Evolutionary conservation across 2,888 invertebrate species (phyloP), one percentile per base, ranked within the genome.

Genomic region (Ormyrus pomaceus): DNA sequence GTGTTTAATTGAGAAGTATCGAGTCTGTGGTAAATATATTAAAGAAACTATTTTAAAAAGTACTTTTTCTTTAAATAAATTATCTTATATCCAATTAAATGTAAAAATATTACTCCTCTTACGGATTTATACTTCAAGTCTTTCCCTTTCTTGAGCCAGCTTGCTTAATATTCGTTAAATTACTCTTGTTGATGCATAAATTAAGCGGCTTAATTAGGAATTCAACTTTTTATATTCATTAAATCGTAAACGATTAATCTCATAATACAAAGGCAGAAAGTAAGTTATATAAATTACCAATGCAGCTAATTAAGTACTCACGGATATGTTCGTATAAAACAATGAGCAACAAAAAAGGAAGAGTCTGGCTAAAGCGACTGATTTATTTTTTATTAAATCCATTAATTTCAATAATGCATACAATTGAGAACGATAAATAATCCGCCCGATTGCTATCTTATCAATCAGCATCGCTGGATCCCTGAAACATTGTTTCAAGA

Each of bases 401-500:
- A 34, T 34, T 2, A 34, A 34, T 34, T 34, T 34, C 34, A 34
- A 34, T 34, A 34, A 34, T 34, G 34, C 34, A 4, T 4, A 34
- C 4, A 34, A 34, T 34, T 34, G 34, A 34, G 2, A 34, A 4
- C 34, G 34, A 0, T 4, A 34, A 34, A 34, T 4, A 34, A 34
- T 34, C 34, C 6, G 13, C 9, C 58, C 19, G 9, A 46, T 10
- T 4, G n/a, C n/a, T 46, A 62, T n/a, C 45, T 62, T 62, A 62
- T 62, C 62, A 62, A 10, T 45, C 6, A 11, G 1, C 5, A 59
- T 59, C 7, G 45, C 10, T 5, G 46, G 46, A n/a, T 46, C 34
- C 45, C 3, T 45, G 51, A 10, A n/a, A 72, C 71, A 72, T 45
- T 62, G 62, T 72, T 72, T 72, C 61, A 34, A 53, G 51, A 58